A percentile compares a stretch with the other conserved stretches of the same genome.
These are phyloP conservation scores for Nowickia ferox DNA, from an alignment of 2,888 invertebrate genomes.

Conservation along the genomic window DNA sequence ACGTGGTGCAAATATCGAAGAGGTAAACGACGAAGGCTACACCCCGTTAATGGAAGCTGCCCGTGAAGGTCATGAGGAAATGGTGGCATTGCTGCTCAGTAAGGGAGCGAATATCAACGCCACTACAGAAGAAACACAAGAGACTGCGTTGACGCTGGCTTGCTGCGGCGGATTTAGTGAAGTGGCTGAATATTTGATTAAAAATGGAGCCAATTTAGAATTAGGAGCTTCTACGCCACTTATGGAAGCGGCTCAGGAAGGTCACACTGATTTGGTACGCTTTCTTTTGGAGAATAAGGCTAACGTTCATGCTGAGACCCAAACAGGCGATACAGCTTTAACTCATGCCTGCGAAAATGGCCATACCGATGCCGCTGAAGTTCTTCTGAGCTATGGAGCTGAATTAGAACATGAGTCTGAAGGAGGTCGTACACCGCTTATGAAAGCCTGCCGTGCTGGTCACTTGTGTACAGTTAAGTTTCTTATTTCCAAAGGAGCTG, in stretches of 20 bases:
- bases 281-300: constrained; percentile 93
- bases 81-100: constrained; percentile 96
- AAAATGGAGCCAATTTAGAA: constrained; percentile 97
- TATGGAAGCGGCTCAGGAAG: constrained; percentile 99
- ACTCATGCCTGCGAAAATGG: constrained; percentile 99
- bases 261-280: constrained; percentile 94
- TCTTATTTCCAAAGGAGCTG: constrained; percentile 93
- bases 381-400: constrained; percentile 94
- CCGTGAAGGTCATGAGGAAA: constrained; percentile 98
- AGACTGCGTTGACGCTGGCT: constrained; percentile 96
- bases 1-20: constrained; percentile 98
- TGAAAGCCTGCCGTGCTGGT: constrained; percentile 99
- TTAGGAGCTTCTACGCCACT: constrained; percentile 97
- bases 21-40: constrained; percentile 99
- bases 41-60: constrained; percentile 99
- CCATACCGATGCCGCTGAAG: constrained; percentile 97
- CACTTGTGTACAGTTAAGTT: constrained; percentile 98
- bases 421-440: constrained; percentile 97
- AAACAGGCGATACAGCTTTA: constrained; percentile 97
- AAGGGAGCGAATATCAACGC: constrained; percentile 98
- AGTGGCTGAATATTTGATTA: constrained; percentile 96
- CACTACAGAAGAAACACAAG: constrained; percentile 99
- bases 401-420: constrained; percentile 98
- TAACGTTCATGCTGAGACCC: constrained; percentile 96
- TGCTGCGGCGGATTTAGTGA: constrained; percentile 98